These are phyloP conservation scores for Cabera pusaria DNA, from an alignment of 2,888 invertebrate genomes.

Conservation along the genomic window DNA sequence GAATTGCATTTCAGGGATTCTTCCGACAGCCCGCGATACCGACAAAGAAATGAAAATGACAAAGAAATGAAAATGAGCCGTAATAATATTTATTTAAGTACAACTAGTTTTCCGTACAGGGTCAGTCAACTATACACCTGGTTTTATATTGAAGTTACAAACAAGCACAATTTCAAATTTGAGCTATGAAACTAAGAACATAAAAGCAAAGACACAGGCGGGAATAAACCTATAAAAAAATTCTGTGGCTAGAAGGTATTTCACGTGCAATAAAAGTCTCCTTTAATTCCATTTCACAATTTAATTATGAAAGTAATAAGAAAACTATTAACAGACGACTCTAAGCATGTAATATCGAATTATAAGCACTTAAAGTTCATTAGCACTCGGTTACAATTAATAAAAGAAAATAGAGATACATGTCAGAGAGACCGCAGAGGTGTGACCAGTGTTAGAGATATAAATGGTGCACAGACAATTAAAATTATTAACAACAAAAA, in stretches of 20 bases:
- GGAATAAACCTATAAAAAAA: too few relatives aligned
- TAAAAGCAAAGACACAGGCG: too few relatives aligned
- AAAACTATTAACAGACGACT: constrained; percentile 46
- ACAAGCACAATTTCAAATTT: too few relatives aligned
- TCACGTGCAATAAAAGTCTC: too few relatives aligned
- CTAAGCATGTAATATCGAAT: too few relatives aligned
- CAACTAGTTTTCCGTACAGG: too few relatives aligned
- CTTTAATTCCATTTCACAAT: constrained; percentile 41
- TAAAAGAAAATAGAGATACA: constrained; percentile 4
- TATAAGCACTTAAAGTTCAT: constrained; percentile 3
- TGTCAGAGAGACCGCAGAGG: constrained; percentile 16
- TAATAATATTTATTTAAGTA: too few relatives aligned
- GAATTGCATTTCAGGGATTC: constrained; percentile 10
- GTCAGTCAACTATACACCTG: too few relatives aligned
- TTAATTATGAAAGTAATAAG: constrained; percentile 52
- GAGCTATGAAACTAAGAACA: too few relatives aligned
- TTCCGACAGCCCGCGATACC: constrained; percentile 8
- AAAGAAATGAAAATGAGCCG: constrained; percentile 24
- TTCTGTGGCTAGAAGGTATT: too few relatives aligned
- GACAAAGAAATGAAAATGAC: constrained; percentile 40
- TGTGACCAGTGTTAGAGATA: constrained; percentile 49
- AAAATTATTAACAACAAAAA: constrained; percentile 56
- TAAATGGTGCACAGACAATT: constrained; percentile 63
- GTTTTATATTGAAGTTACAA: not conserved
- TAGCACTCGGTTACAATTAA: constrained; percentile 8